Percentiles rank a stretch among this genome's conserved stretches.
Evolutionary conservation across 2,888 invertebrate species (phyloP).

Genomic region (Portevinia maculata): DNA sequence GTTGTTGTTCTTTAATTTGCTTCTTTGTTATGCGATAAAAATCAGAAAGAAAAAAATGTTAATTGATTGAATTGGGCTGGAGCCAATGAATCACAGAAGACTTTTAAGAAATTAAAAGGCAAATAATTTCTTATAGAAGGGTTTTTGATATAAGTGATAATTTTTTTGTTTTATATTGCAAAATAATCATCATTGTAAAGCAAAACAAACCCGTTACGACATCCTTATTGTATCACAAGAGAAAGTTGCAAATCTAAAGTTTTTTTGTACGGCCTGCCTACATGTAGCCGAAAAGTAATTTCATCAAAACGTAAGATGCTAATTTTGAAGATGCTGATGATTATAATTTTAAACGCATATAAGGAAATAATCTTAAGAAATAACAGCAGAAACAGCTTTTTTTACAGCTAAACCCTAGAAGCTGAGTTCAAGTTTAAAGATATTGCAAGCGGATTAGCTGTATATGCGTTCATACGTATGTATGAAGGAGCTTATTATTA

Average conservation of each 20-base stretch:
- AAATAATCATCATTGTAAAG: conserved; percentile 39
- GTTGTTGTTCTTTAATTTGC: conserved; percentile 49
- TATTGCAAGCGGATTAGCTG: background rate
- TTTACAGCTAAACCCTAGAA: background rate
- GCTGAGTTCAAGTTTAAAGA: conserved; percentile 7
- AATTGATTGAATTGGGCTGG: conserved; percentile 65
- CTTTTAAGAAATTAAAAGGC: conserved; percentile 44
- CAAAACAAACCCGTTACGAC: conserved; percentile 48
- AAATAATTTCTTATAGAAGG: conserved; percentile 37
- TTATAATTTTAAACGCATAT: background rate
- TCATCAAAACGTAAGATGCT: background rate
- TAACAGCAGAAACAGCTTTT: background rate
- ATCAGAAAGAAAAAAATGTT: conserved; percentile 35
- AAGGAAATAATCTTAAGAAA: background rate
- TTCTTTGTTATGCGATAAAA: conserved; percentile 41
- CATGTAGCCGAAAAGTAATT: background rate
- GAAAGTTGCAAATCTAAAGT: conserved; percentile 43
- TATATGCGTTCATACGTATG: background rate
- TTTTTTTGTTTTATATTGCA: background rate
- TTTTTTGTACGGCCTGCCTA: background rate
- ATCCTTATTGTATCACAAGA: conserved; percentile 50
- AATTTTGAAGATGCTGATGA: background rate
- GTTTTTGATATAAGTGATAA: conserved; percentile 10
- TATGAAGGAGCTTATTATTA: background rate
- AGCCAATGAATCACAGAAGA: conserved; percentile 57